Base-by-base conservation (phyloP, 2,888 invertebrate genomes). In the Cistogaster globosa region DNA sequence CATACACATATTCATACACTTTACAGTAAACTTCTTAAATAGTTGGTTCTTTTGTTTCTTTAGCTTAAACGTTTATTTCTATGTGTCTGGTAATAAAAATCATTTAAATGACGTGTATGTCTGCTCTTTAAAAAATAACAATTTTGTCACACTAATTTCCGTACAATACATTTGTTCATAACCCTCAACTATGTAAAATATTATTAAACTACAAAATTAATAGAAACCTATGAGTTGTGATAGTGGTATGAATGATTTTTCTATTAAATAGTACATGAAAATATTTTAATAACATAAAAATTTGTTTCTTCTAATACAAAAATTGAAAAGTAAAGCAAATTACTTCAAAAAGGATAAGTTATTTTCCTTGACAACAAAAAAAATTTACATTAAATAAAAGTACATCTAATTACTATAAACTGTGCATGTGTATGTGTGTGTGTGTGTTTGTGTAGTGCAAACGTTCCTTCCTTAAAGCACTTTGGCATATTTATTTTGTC, bases 401-500 rank as follows among this genome's bases (percentile, higher is more conserved):
- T 32, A 42, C 42, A 42, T 42, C 11, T 42, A 48, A 48, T 16
- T 48, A 20, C 4, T n/a, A 16, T 6, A 55, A 18, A 18, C 48
- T 18, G 18, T 53, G 32, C 0, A 58, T 14, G 8, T 65, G 2
- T 45, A 18, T 45, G 32, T 55, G 38, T 45, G 11, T 18, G 18
- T 53, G 51, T 51, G 51, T n/a, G n/a, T 4, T 45, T 14, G 32
- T 14, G 18, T n/a, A n/a, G n/a, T n/a, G 3, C 16, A 57, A n/a
- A 48, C 36, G 20, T 45, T 71, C 42, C 5, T 89, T 89, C 88
- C 86, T 86, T 88, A 87, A 91, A 90, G 90, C 90, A 90, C 90
- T 91, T 90, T 89, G 87, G 90, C 91, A 90, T 92, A 92, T 92
- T 92, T 92, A 92, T 91, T 92, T 91, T 91, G 91, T 91, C 92